phyloP scores from a whole-genome alignment of 2,113 vertebrate species.

The Morone chrysops region DNA sequence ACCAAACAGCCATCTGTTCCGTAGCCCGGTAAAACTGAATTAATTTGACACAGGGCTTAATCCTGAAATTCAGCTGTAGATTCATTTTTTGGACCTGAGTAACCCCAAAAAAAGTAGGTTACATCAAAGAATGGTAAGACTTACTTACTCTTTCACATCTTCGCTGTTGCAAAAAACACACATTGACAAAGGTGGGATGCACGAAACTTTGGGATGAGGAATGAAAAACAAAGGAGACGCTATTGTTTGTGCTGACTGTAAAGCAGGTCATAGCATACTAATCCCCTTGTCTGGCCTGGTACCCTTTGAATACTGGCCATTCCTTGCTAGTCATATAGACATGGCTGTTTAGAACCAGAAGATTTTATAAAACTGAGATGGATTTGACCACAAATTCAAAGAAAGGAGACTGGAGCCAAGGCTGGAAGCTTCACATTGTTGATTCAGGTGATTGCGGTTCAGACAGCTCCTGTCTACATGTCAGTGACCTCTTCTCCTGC shows the following conservation, averaged over 20 bases:
- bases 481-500: slow-evolving; percentile 47
- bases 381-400: neutral
- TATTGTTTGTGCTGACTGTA: slow-evolving; percentile 64
- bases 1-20: slow-evolving; percentile 83
- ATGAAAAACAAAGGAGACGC: slow-evolving; percentile 54
- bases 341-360: slow-evolving; percentile 4
- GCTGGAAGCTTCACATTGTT: neutral
- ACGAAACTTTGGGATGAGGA: slow-evolving; percentile 25
- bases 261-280: slow-evolving; percentile 78
- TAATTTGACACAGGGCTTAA: slow-evolving; percentile 79
- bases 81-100: slow-evolving; percentile 56
- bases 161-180: neutral
- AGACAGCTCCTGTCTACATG: neutral
- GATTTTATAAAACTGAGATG: slow-evolving; percentile 6
- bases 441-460: slow-evolving; percentile 48
- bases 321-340: slow-evolving; percentile 28
- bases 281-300: slow-evolving; percentile 71
- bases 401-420: neutral
- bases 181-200: neutral
- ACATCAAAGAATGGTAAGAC: slow-evolving; percentile 19
- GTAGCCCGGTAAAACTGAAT: slow-evolving; percentile 77
- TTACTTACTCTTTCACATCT: neutral
- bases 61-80: slow-evolving; percentile 78
- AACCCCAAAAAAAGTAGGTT: slow-evolving; percentile 32
- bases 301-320: slow-evolving; percentile 4